Evolutionary conservation across 1,140 invertebrate genomes (phyloP), one percentile per base, ranked within the genome.

Genomic region (Oryctes rhinoceros): DNA sequence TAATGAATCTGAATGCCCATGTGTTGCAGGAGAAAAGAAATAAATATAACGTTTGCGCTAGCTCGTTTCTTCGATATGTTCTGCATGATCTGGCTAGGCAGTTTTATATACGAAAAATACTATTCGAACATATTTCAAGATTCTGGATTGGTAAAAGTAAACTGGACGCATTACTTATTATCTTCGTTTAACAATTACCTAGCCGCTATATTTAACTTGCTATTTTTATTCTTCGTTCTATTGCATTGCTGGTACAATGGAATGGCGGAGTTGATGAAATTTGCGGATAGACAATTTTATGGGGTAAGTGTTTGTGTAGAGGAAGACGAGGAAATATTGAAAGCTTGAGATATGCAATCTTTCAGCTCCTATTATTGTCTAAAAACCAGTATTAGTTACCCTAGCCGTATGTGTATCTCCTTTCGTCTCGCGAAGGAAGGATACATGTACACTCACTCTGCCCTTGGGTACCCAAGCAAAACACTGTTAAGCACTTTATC

Each of bases 201-300:
- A 1, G 2, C 15, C 65, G 53, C 49, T 65, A 3, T 24, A 53
- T 7, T 18, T n/a, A 7, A 1, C 65, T 2, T 30, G 30, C 39
- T 44, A 53, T 62, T 44, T 79, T 37, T 24, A 49, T 98, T 98
- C 87, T 98, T 96, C 88, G 91, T 93, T 74, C 88, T 98, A 0
- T 87, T 98, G 1, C 97, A 98, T 86, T 92, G 93, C 0, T 98
- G 96, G 95, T 90, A 96, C 83, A 98, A 98, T 88, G 94, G 94
- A 9, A 95, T 93, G 85, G 95, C 96, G 3, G 97, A 98, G 88
- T 91, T 98, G 87, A 84, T 97, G 11, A 90, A 90, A 74, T 98
- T 98, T 88, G 95, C 92, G 4, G 97, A 98, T 87, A 89, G 96
- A 80, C 90, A 93, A 83, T 97, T 96, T 88, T 96, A 97, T 85